Conservation (phyloP, 2,888 invertebrate species). For the Heteromurus nitidus region DNA sequence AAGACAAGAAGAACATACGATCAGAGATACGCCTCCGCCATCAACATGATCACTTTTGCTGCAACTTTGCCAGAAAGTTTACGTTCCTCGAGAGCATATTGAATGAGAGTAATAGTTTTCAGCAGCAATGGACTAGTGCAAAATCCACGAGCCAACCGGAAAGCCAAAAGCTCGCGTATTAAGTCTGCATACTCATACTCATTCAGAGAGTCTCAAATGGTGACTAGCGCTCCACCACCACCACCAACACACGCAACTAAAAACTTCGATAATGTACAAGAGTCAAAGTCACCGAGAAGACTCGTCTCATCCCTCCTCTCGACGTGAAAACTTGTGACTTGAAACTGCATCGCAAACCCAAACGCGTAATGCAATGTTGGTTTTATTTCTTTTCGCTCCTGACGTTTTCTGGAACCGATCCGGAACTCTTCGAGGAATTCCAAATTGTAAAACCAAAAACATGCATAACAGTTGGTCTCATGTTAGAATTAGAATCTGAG, state of each 20-base stretch:
- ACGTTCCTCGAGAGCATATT: not conserved
- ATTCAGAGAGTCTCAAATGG: not conserved
- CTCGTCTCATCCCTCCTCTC: no score
- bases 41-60: conserved; percentile 14
- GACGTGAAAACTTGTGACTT: no score
- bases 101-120: not conserved
- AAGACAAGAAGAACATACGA: conserved; percentile 27
- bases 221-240: not conserved
- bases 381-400: not conserved
- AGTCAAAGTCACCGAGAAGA: no score
- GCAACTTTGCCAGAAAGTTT: conserved; percentile 34
- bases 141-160: conserved; percentile 14
- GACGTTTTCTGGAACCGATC: conserved; percentile 29
- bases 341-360: no score
- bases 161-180: no score
- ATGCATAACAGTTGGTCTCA: conserved; percentile 44
- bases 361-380: conserved; percentile 9
- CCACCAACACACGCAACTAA: no score
- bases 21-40: conserved; percentile 27
- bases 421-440: conserved; percentile 45
- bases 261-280: no score
- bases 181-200: conserved; percentile 8
- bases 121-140: conserved; percentile 5
- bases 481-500: no score
- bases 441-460: conserved; percentile 38